Evolutionary conservation across 2,113 vertebrate species (phyloP).

Genomic region (Willisornis vidua): DNA sequence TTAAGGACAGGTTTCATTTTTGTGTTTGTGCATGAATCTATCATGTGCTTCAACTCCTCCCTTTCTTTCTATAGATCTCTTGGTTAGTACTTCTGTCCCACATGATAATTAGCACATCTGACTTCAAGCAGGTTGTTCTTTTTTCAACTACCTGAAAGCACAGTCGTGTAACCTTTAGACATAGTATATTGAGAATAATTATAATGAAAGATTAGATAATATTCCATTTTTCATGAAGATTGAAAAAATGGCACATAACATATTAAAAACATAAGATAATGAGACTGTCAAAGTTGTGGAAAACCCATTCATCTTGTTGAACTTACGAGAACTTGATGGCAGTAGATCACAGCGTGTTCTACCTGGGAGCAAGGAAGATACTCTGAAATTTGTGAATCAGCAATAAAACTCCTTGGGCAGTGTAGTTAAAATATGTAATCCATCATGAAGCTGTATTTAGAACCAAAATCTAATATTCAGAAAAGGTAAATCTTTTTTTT

Average conservation of each 20-base stretch:
- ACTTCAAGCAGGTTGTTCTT: background rate
- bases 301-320: background rate
- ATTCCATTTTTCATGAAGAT: background rate
- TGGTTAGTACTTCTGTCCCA: background rate
- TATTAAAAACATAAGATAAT: background rate
- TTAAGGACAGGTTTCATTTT: background rate
- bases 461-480: accelerated
- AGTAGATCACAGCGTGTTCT: background rate
- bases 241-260: background rate
- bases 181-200: background rate
- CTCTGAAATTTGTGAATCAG: background rate
- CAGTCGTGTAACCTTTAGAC: background rate
- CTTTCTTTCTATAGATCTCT: background rate
- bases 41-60: background rate
- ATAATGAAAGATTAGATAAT: background rate
- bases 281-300: background rate
- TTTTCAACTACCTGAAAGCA: background rate
- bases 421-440: background rate
- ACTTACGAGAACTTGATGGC: background rate
- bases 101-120: background rate
- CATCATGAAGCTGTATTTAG: background rate
- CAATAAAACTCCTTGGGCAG: background rate
- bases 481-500: background rate
- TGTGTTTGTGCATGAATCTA: background rate
- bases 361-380: background rate